A percentile compares a stretch with the other conserved stretches of the same genome.
Conservation (phyloP, 2,797 vertebrate species). For the Sebastes cheni region DNA sequence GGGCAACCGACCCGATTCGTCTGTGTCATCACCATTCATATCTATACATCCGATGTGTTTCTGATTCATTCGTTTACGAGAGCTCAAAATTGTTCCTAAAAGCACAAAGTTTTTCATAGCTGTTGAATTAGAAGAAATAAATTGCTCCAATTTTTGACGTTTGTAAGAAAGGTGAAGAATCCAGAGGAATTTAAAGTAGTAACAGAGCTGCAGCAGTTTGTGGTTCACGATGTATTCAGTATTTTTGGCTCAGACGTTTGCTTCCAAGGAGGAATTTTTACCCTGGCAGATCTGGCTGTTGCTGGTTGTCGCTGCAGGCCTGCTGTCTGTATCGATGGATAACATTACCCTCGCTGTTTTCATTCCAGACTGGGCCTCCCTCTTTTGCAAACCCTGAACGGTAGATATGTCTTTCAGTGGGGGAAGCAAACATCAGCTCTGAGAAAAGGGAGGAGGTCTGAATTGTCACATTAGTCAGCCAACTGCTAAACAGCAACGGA, state of each 20-base stretch:
- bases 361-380: conserved; percentile 34
- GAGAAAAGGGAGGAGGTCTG: conserved; percentile 33
- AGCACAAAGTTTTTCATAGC: neutral
- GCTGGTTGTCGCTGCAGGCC: conserved; percentile 28
- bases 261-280: neutral
- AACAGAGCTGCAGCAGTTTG: neutral
- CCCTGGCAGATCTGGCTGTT: conserved; percentile 10
- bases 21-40: too few species aligned
- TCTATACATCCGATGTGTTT: too few species aligned
- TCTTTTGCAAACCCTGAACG: conserved; percentile 16
- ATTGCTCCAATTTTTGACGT: neutral
- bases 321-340: conserved; percentile 31
- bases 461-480: conserved; percentile 34
- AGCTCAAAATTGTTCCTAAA: too few species aligned
- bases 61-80: too few species aligned
- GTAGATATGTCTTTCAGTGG: conserved; percentile 27
- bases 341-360: conserved; percentile 43
- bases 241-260: neutral
- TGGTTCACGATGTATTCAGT: neutral
- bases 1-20: too few species aligned
- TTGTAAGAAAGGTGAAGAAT: neutral
- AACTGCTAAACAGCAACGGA: conserved; percentile 26
- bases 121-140: neutral
- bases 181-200: neutral
- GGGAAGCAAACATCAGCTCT: conserved; percentile 28